Conservation (phyloP, 2,888 invertebrate species). For the Ephialtes manifestator region DNA sequence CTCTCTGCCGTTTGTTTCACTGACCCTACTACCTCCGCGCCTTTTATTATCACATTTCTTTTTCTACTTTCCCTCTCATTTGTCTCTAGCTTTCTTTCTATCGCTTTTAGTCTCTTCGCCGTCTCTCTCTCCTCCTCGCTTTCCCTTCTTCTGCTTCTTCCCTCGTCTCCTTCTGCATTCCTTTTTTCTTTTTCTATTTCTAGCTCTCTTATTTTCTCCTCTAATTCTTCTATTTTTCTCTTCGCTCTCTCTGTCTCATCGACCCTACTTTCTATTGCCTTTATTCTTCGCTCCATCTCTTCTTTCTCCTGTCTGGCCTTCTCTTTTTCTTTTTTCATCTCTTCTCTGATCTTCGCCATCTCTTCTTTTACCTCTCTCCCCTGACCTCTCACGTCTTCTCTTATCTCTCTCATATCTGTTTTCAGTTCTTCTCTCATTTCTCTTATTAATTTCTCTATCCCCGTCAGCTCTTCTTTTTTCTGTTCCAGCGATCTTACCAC, state of each 20-base stretch:
- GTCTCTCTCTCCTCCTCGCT: background rate
- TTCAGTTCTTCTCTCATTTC: background rate
- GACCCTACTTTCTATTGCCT: background rate
- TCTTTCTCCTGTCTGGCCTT: background rate
- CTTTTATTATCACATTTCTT: conserved; percentile 18
- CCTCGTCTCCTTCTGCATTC: background rate
- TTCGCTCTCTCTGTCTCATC: background rate
- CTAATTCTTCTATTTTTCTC: background rate
- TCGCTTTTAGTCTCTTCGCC: background rate
- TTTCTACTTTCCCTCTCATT: background rate
- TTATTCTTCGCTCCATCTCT: background rate
- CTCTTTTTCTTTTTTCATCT: background rate
- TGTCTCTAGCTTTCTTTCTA: conserved; percentile 9
- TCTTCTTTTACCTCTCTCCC: background rate
- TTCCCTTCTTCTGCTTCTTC: background rate
- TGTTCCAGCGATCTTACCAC: background rate
- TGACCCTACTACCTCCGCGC: background rate
- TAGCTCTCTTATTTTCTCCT: background rate
- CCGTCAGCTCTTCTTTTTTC: background rate
- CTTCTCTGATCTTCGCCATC: background rate
- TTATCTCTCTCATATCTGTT: background rate
- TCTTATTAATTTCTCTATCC: background rate
- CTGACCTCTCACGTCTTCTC: too few species aligned
- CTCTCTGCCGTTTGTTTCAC: background rate
- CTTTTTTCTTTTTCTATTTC: background rate